Base-by-base conservation (phyloP, 2,113 vertebrate genomes). In the Podarcis cretensis region DNA sequence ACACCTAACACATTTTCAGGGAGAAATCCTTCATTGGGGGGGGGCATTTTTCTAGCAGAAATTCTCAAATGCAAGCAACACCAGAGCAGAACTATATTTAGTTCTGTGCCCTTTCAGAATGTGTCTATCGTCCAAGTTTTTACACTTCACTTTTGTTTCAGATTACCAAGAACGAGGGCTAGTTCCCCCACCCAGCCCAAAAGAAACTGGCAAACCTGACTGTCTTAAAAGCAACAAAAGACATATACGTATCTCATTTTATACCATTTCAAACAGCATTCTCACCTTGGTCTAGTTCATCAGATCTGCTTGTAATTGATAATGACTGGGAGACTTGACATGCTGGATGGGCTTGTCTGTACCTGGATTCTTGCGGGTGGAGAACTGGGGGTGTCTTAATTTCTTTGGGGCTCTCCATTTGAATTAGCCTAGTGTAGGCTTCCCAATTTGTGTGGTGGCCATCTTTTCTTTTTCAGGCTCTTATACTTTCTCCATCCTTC, bases 361-460 rank as follows among this genome's bases (percentile, higher is more conserved):
- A 0, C 71, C 73, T 63, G 63, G 68, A 69, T 48, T 82, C 10
- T 73, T 43, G 66, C 18, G 74, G 23, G 5, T 1, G 1, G 13
- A 37, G 78, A 75, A 0, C 40, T 43, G 27, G 8, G 87, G 68
- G 5, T 80, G 84, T 37, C 37, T 3, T n/a, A 5, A 1, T 40
- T 57, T 74, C 12, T 40, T 1, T 0, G 1, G 37, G 13, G 68
- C 13, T 89, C 37, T 18, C 77, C 79, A 27, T 54, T 48, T 48
- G 30, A 76, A 68, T 77, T 25, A 1, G 54, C 43, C 37, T 74
- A 4, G 68, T 87, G 37, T 74, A 43, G 3, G 3, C 13, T 27
- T 83, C 57, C 9, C 35, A 59, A 76, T 66, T 7, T 0, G 3
- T 0, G 40, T 7, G 43, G 0, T 81, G 37, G 2, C 80, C 65